Evolutionary conservation across 2,797 vertebrate species (phyloP).

Genomic region (Bradypodion ventrale): DNA sequence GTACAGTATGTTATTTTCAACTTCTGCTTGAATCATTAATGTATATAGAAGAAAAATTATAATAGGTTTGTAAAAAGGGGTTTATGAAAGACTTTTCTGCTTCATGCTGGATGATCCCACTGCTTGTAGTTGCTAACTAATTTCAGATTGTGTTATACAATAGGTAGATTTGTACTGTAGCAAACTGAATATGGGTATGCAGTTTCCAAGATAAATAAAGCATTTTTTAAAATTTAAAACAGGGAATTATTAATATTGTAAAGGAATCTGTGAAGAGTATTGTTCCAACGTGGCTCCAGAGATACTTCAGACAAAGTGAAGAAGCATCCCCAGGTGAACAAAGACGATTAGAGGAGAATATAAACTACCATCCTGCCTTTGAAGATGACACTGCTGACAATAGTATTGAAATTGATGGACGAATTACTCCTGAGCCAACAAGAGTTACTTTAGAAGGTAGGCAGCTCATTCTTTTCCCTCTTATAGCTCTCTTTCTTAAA

Average conservation of each 20-base stretch:
- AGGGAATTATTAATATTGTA: conserved; percentile 93
- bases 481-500: not conserved
- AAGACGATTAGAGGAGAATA: conserved; percentile 68
- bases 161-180: not conserved
- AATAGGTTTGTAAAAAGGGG: conserved; percentile 17
- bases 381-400: conserved; percentile 83
- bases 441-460: conserved; percentile 87
- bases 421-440: conserved; percentile 84
- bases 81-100: not conserved
- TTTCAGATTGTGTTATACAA: not conserved
- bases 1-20: no score
- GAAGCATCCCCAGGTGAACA: conserved; percentile 66
- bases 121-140: conserved; percentile 17
- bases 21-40: not conserved
- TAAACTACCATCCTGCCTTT: conserved; percentile 73
- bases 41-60: not conserved
- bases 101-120: not conserved
- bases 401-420: conserved; percentile 78
- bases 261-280: conserved; percentile 97
- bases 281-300: conserved; percentile 95
- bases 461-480: conserved; percentile 15
- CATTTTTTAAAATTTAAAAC: conserved; percentile 25
- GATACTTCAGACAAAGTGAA: conserved; percentile 88
- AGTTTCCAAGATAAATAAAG: not conserved
- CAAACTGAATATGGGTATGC: not conserved